Evolutionary conservation across 2,113 vertebrate species (phyloP), one percentile per base, ranked within the genome.

Genomic region (Pterophyllum scalare): DNA sequence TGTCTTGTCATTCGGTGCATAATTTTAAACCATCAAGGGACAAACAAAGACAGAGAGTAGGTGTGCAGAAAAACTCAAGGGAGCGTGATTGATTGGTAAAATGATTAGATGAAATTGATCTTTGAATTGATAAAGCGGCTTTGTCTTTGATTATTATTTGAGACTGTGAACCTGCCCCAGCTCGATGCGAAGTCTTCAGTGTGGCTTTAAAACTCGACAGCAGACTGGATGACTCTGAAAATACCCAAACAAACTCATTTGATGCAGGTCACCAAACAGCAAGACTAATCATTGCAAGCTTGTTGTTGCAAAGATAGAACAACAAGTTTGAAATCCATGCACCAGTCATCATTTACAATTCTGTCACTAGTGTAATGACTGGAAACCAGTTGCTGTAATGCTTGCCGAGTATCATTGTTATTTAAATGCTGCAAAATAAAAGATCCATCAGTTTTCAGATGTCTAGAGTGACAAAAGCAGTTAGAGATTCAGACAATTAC

Each of bases 91-190:
- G 83, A 89, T 70, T 33, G 12, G 22, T 75, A 80, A 65, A 79
- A 83, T 84, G 33, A 88, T 91, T 58, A 64, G 65, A 75, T 62
- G 26, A 61, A 82, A 91, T 79, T 86, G 81, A 90, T 86, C 74
- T 72, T 43, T 56, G 75, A 72, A 62, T 28, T 87, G 84, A 89
- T 76, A 60, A 84, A 93, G 54, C n/a, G 33, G 24, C 59, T 77
- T 64, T 7, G 7, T 64, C 67, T 83, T 22, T 80, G 70, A 82
- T 81, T 52, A 80, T 83, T 77, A 87, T 86, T 81, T 67, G 72
- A 82, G 59, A 82, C 62, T 56, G 31, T 81, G 75, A 88, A 81
- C 86, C 84, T 76, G 58, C 67, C 80, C 46, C 13, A 57, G 52
- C 59, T 85, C 46, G 86, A 54, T 62, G 24, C 7, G 12, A 59